Base-by-base conservation (phyloP, 2,797 vertebrate genomes). In the Epinephelus coioides region DNA sequence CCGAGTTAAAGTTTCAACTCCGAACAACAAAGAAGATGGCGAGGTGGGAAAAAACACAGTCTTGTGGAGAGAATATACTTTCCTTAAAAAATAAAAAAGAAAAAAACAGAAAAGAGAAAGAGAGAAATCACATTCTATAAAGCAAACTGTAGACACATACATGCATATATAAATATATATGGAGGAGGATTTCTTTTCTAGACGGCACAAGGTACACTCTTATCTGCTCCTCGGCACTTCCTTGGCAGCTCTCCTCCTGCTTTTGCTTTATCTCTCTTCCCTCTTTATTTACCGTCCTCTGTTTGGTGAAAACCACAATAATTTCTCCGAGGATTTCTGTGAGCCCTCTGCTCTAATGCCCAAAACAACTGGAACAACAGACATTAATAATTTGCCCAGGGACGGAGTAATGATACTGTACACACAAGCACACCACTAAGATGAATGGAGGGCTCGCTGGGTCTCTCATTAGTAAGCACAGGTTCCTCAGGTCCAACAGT, bases 311-410 rank as follows among this genome's bases (percentile, higher is more conserved):
- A 79, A 73, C 40, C 12, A 18, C 71, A 62, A 10, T 53, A 30
- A 85, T 87, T 91, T 89, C 81, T 89, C 81, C 1, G 17, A 90
- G 71, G 89, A 40, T 64, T 69, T 64, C 54, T 72, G 62, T 23
- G 53, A 73, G 79, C 55, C 54, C 55, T 11, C 53, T 65, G 69
- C 82, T 81, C 51, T 13, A 50, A 69, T 70, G 69, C 62, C 79
- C 72, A 73, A 87, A 91, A 89, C 87, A 79, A 88, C 69, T 61
- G 75, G 47, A 85, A 76, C 71, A 82, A 83, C 84, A 78, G 71
- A 76, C 85, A 91, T 91, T 91, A 89, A 91, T 92, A 88, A 92
- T 92, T 86, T 91, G 49, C 40, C 61, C 59, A 14, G 73, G 75
- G 59, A 85, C 79, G 87, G 67, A 82, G 87, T 76, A 76, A 91